Evolutionary conservation across 1,140 invertebrate species (phyloP).

Genomic region (Augochlora pura): DNA sequence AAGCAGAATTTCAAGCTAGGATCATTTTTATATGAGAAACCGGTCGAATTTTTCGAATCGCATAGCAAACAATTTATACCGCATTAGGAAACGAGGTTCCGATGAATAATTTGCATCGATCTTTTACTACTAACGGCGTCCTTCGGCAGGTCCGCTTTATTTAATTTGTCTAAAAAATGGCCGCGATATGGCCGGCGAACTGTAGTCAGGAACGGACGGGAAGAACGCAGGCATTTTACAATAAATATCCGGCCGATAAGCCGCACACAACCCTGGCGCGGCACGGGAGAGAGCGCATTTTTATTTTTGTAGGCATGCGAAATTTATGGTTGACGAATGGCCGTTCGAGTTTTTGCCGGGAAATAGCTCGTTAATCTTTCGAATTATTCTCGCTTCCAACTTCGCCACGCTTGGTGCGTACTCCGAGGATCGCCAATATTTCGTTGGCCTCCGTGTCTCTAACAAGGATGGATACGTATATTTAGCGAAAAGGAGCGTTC

Average conservation of each 20-base stretch:
- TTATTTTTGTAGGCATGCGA: slow-evolving; percentile 67
- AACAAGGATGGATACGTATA: slow-evolving; percentile 5
- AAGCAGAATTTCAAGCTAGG: too few species aligned
- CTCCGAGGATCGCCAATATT: slow-evolving; percentile 53
- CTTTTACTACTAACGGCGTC: slow-evolving; percentile 19
- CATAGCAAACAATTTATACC: too few species aligned
- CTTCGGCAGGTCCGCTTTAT: slow-evolving; percentile 56
- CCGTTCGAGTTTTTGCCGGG: slow-evolving; percentile 68
- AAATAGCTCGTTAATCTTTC: slow-evolving; percentile 76
- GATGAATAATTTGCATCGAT: slow-evolving; percentile 11
- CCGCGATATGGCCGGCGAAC: slow-evolving; percentile 50
- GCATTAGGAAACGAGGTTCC: background rate
- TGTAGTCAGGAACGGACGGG: slow-evolving; percentile 24
- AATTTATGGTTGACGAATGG: slow-evolving; percentile 73
- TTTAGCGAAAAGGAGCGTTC: background rate
- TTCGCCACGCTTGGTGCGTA: slow-evolving; percentile 42
- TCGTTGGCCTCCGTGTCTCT: slow-evolving; percentile 12
- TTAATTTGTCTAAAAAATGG: slow-evolving; percentile 62
- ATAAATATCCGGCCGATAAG: slow-evolving; percentile 75
- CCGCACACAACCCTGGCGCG: slow-evolving; percentile 60
- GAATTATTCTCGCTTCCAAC: slow-evolving; percentile 72
- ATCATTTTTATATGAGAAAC: too few species aligned
- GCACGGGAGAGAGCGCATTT: slow-evolving; percentile 56
- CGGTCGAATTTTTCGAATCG: too few species aligned
- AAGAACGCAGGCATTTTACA: slow-evolving; percentile 69